These are phyloP conservation scores for Drosophila ananassae DNA, from an alignment of 1,140 invertebrate genomes.

Conservation along the genomic window DNA sequence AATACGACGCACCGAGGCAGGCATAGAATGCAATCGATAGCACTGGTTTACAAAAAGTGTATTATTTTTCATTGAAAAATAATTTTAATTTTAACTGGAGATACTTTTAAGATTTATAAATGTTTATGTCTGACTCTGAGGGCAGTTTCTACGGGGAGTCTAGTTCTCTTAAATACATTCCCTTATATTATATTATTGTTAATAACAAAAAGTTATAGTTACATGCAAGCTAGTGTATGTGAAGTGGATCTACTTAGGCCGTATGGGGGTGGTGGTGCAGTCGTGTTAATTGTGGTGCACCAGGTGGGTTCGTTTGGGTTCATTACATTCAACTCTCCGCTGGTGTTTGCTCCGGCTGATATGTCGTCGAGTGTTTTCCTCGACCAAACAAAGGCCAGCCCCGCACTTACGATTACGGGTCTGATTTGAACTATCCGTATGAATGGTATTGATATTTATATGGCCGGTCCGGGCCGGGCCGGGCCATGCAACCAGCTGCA, in stretches of 20 bases:
- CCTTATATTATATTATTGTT: no score
- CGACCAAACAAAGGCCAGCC: conserved; percentile 35
- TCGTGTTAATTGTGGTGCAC: conserved; percentile 39
- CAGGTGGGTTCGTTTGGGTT: conserved; percentile 31
- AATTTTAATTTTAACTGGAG: not conserved
- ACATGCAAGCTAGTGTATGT: not conserved
- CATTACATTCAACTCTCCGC: conserved; percentile 11
- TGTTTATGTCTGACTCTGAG: no score
- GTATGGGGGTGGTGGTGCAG: not conserved
- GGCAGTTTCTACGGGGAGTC: no score
- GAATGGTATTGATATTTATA: not conserved
- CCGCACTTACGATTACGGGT: conserved; percentile 6
- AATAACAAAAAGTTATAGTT: no score
- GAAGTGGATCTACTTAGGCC: not conserved
- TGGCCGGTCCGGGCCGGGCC: not conserved
- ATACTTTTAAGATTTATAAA: no score
- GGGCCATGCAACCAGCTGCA: conserved; percentile 12
- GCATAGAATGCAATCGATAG: conserved; percentile 72
- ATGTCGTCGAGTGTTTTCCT: conserved; percentile 38
- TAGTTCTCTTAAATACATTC: not conserved
- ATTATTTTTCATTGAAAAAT: not conserved
- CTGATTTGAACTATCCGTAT: conserved; percentile 12
- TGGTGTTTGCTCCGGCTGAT: conserved; percentile 31
- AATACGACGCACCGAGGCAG: conserved; percentile 9
- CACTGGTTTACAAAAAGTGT: conserved; percentile 1